These are phyloP conservation scores for Nomada lathburiana DNA, from an alignment of 2,888 invertebrate genomes.

Conservation along the genomic window DNA sequence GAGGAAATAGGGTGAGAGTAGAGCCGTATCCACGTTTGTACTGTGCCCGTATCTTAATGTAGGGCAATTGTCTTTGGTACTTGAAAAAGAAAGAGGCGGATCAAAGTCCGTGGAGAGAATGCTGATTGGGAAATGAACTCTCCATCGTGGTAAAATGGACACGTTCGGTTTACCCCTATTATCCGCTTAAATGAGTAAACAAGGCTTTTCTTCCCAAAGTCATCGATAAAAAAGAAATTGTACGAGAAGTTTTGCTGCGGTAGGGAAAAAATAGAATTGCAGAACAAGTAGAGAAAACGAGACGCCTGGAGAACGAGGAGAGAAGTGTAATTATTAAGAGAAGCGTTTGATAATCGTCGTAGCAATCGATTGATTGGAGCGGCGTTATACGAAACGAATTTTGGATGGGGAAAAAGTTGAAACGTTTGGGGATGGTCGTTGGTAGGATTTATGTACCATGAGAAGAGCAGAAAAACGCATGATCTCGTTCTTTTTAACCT, in stretches of 20 bases:
- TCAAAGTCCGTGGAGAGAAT: not conserved
- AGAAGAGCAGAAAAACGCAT: constrained; percentile 10
- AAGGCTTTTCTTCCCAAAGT: not conserved
- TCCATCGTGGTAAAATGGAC: not conserved
- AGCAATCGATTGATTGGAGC: not conserved
- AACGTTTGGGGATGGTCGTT: constrained; percentile 7
- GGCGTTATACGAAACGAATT: not conserved
- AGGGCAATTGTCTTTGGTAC: constrained; percentile 4
- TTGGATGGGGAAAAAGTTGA: not conserved
- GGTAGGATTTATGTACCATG: constrained; percentile 14
- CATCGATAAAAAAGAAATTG: not conserved
- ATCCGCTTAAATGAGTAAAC: not conserved
- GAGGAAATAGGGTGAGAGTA: constrained; percentile 3
- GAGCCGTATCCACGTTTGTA: constrained; percentile 16
- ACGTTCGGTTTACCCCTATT: not conserved
- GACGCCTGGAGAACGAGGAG: no score
- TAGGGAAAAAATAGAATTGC: no score
- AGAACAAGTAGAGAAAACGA: no score
- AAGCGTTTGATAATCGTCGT: no score
- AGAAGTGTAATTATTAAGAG: no score
- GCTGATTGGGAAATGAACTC: constrained; percentile 4
- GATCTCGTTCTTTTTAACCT: not conserved
- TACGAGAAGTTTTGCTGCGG: not conserved
- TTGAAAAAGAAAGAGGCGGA: not conserved
- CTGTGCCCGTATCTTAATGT: constrained; percentile 18